phyloP scores from a whole-genome alignment of 2,888 invertebrate species.

The Callimorpha dominula region DNA sequence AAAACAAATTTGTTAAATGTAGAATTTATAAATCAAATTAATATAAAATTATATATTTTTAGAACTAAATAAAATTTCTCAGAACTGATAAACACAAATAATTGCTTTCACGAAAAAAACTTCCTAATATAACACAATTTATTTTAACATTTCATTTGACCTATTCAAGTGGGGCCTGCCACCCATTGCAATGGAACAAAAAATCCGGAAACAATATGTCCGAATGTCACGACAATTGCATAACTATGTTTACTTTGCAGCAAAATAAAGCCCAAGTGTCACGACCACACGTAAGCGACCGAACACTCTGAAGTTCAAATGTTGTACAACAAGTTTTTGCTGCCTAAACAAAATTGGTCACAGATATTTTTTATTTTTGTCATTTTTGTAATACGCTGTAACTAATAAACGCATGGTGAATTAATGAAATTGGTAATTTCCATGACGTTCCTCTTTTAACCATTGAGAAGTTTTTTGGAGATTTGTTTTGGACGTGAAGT shows the following conservation, averaged over 20 bases:
- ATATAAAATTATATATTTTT: background rate
- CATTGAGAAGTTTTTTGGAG: constrained; percentile 7
- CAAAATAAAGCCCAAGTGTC: constrained; percentile 57
- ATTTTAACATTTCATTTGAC: constrained; percentile 23
- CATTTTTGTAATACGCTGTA: constrained; percentile 19
- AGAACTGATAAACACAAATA: constrained; percentile 9
- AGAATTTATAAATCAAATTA: background rate
- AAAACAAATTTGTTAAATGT: background rate
- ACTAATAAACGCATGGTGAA: constrained; percentile 25
- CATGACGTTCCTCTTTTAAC: constrained; percentile 18
- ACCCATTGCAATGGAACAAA: constrained; percentile 43
- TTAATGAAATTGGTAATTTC: constrained; percentile 16
- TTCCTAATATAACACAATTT: constrained; percentile 1
- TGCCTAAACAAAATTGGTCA: constrained; percentile 25
- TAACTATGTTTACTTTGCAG: constrained; percentile 69
- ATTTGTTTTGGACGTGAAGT: constrained; percentile 1
- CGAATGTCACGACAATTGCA: constrained; percentile 60
- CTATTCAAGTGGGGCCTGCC: constrained; percentile 32
- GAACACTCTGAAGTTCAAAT: constrained; percentile 39
- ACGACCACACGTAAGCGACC: constrained; percentile 71
- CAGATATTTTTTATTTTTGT: constrained; percentile 20
- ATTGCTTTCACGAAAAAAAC: constrained; percentile 15
- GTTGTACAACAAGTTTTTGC: constrained; percentile 41
- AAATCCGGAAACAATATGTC: constrained; percentile 51
- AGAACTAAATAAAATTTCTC: background rate